A percentile compares a stretch with the other conserved stretches of the same genome.
Conservation (phyloP, 2,888 invertebrate species). For the Pseudanteris insignis region DNA sequence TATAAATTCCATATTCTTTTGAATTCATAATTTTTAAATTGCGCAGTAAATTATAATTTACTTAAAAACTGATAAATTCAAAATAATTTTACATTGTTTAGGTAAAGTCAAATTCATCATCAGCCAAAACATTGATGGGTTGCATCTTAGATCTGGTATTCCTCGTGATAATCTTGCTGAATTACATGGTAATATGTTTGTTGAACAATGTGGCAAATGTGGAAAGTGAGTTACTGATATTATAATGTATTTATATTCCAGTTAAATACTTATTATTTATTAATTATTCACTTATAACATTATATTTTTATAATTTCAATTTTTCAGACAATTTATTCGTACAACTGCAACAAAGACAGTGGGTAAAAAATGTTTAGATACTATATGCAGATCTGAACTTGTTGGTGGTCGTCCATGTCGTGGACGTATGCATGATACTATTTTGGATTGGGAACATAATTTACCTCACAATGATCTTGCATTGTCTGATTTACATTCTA, state of each 20-base stretch:
- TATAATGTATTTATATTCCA: not conserved
- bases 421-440: constrained; percentile 87
- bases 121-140: constrained; percentile 98
- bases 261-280: not conserved
- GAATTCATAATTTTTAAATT: not conserved
- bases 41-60: too few relatives aligned
- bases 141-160: constrained; percentile 92
- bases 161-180: constrained; percentile 84
- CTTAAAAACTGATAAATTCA: too few relatives aligned
- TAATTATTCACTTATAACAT: not conserved
- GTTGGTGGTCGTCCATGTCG: constrained; percentile 79
- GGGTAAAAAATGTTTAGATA: constrained; percentile 75
- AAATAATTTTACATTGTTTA: too few relatives aligned
- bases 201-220: constrained; percentile 92
- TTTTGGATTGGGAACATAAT: constrained; percentile 97
- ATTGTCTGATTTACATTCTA: constrained; percentile 86
- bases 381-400: constrained; percentile 73
- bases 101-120: constrained; percentile 85
- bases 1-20: too few relatives aligned
- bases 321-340: constrained; percentile 81
- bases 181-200: constrained; percentile 98
- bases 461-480: constrained; percentile 87
- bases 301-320: not conserved
- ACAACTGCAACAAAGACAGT: constrained; percentile 82
- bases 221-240: constrained; percentile 71